phyloP scores from a whole-genome alignment of 2,113 vertebrate species.

The Rhegmatorhina hoffmannsi region DNA sequence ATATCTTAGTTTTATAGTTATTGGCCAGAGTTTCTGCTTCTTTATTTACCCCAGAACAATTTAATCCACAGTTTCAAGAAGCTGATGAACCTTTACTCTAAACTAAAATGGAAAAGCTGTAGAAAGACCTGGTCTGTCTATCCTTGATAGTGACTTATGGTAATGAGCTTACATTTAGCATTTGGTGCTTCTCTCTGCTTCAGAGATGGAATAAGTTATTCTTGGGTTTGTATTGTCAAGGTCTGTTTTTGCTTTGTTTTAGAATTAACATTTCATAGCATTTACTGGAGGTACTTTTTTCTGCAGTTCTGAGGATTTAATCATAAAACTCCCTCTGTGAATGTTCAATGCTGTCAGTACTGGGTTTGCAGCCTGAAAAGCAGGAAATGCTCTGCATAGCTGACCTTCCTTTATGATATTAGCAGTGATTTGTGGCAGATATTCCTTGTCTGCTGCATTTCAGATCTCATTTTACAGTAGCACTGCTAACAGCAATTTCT shows the following conservation, averaged over 20 bases:
- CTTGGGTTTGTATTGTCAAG: not conserved
- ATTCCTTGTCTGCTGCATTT: not conserved
- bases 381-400: conserved; percentile 77
- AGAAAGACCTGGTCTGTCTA: not conserved
- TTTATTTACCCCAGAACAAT: not conserved
- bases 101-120: not conserved
- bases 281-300: not conserved
- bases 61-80: not conserved
- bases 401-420: conserved; percentile 58
- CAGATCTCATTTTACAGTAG: not conserved
- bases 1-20: not conserved
- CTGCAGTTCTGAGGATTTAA: conserved; percentile 31
- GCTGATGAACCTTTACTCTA: not conserved
- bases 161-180: not conserved
- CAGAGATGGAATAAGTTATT: not conserved
- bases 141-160: not conserved
- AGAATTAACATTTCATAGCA: not conserved
- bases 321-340: conserved; percentile 8
- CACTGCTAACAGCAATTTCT: not conserved
- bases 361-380: conserved; percentile 44
- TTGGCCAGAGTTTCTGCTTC: not conserved
- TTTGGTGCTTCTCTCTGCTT: not conserved
- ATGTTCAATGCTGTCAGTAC: conserved; percentile 27
- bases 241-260: not conserved
- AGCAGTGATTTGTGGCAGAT: conserved; percentile 34